These are phyloP conservation scores for Antennarius maculatus DNA, from an alignment of 2,797 vertebrate species.

Conservation along the genomic window DNA sequence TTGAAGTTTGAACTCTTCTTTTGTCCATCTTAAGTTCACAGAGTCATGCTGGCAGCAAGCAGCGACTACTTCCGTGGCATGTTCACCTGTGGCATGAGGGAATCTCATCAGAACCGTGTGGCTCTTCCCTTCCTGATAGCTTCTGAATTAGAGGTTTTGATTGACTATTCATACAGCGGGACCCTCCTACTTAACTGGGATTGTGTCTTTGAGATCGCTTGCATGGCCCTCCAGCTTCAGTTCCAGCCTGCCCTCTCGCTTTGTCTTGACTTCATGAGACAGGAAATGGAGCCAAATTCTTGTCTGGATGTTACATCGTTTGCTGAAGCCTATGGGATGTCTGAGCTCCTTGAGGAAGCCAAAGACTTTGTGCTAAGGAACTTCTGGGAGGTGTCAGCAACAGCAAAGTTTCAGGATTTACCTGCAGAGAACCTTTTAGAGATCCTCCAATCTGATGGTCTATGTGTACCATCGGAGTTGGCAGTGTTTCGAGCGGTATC, in stretches of 20 bases:
- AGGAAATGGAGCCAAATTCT: conserved; percentile 76
- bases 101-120: conserved; percentile 76
- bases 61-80: conserved; percentile 88
- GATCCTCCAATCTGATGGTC: conserved; percentile 80
- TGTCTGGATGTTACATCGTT: conserved; percentile 86
- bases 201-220: conserved; percentile 84
- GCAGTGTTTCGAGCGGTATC: conserved; percentile 85
- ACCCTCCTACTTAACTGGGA: conserved; percentile 83
- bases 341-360: conserved; percentile 79
- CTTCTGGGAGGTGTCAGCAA: conserved; percentile 83
- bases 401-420: conserved; percentile 85
- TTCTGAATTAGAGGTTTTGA: conserved; percentile 79
- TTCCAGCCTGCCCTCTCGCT: conserved; percentile 83
- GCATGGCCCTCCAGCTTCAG: conserved; percentile 88
- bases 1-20: neutral
- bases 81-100: conserved; percentile 88
- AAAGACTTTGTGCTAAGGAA: conserved; percentile 85
- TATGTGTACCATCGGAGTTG: conserved; percentile 85
- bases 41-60: conserved; percentile 83
- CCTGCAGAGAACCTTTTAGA: conserved; percentile 79
- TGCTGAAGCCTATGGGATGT: conserved; percentile 83
- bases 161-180: conserved; percentile 86
- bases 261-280: conserved; percentile 83
- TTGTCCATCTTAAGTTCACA: conserved; percentile 78
- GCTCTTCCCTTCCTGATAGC: conserved; percentile 71